Conservation (phyloP, 2,113 vertebrate species). For the Myanophis thanlyinensis region DNA sequence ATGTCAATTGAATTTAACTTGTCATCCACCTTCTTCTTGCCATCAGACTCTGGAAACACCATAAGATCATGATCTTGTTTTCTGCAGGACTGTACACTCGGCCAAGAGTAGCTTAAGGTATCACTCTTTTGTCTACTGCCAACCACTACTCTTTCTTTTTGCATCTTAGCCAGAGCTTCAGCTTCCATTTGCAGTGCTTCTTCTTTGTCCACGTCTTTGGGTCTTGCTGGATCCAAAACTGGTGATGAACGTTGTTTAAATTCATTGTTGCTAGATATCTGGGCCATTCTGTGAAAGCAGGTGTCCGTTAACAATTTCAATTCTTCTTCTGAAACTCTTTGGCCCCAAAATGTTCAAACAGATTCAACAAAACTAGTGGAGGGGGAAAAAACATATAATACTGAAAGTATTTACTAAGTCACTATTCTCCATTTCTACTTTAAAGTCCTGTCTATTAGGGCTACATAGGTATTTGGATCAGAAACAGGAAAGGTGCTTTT, state of each 20-base stretch:
- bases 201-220: conserved; percentile 90
- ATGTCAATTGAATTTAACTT: conserved; percentile 82
- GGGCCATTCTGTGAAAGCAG: conserved; percentile 84
- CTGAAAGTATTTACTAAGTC: neutral
- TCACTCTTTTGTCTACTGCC: conserved; percentile 62
- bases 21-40: conserved; percentile 75
- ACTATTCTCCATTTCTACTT: neutral
- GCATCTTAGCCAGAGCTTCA: conserved; percentile 91
- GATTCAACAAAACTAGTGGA: conserved; percentile 54
- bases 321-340: conserved; percentile 34
- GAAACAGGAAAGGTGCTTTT: neutral
- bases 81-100: conserved; percentile 63
- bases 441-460: conserved; percentile 16
- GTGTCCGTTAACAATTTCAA: conserved; percentile 72
- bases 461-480: neutral
- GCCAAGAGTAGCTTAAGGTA: conserved; percentile 57
- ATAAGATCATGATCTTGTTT: conserved; percentile 92
- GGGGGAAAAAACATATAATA: conserved; percentile 29
- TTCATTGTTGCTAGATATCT: conserved; percentile 89
- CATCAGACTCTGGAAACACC: conserved; percentile 88
- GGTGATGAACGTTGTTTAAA: conserved; percentile 79
- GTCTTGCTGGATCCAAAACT: conserved; percentile 60
- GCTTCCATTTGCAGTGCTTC: conserved; percentile 99
- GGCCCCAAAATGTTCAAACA: conserved; percentile 27
- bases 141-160: conserved; percentile 76